Evolutionary conservation across 2,113 vertebrate genomes (phyloP).

Genomic region (Origma solitaria): DNA sequence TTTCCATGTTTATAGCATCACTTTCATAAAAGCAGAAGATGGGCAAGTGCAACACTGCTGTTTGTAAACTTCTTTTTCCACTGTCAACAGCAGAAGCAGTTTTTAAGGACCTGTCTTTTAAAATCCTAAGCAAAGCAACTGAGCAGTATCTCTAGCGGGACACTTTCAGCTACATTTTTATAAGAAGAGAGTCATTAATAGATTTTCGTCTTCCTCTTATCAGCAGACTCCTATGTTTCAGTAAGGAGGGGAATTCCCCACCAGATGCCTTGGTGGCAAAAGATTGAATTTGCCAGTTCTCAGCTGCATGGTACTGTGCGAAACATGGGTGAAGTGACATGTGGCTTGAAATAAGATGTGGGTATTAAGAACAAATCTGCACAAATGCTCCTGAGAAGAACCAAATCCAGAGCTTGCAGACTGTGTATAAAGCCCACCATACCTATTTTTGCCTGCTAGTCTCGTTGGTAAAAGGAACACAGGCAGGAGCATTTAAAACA

Average conservation of each 20-base stretch:
- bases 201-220: slow-evolving; percentile 41
- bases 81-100: not conserved
- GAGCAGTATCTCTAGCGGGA: not conserved
- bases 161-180: not conserved
- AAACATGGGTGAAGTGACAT: not conserved
- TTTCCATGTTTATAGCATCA: not conserved
- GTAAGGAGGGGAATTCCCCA: not conserved
- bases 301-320: not conserved
- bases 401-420: not conserved
- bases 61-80: slow-evolving; percentile 25
- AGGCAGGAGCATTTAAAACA: not conserved
- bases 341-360: not conserved
- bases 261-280: not conserved
- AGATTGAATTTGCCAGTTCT: slow-evolving; percentile 37
- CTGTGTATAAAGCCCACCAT: not conserved
- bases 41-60: not conserved
- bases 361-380: not conserved
- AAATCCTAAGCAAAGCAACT: slow-evolving; percentile 1
- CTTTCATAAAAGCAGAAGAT: not conserved
- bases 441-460: not conserved
- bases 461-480: not conserved
- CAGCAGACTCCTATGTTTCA: not conserved
- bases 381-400: slow-evolving; percentile 3
- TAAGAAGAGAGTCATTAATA: slow-evolving; percentile 8
- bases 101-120: not conserved